phyloP scores from a whole-genome alignment of 2,113 vertebrate species.

The Pangasianodon hypophthalmus region DNA sequence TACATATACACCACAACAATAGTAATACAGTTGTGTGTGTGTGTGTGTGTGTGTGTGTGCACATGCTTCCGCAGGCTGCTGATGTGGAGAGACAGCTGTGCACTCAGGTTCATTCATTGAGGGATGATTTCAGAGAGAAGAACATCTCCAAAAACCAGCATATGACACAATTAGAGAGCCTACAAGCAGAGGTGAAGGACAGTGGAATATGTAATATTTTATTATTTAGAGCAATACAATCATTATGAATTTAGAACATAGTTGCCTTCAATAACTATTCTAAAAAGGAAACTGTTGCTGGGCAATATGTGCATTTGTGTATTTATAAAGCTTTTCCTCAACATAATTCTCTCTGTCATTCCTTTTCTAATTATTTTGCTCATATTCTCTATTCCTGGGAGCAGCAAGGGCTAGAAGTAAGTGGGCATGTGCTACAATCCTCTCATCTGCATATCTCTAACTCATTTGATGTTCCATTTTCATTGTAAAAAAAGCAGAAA shows the following conservation, averaged over 20 bases:
- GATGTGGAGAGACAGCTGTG: conserved; percentile 94
- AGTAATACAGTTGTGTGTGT: background rate
- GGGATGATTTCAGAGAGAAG: conserved; percentile 94
- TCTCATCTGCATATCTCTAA: conserved; percentile 65
- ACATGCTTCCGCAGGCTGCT: conserved; percentile 78
- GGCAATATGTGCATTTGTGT: background rate
- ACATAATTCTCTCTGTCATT: conserved; percentile 49
- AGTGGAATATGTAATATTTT: background rate
- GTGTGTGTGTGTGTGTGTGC: conserved; percentile 17
- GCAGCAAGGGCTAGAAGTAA: conserved; percentile 99
- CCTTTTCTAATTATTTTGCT: conserved; percentile 55
- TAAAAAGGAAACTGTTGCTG: background rate
- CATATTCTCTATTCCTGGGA: conserved; percentile 67
- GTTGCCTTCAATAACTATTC: background rate
- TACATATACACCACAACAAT: background rate
- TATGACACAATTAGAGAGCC: conserved; percentile 88
- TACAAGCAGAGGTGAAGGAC: conserved; percentile 89
- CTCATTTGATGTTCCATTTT: conserved; percentile 55
- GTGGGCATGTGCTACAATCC: conserved; percentile 64
- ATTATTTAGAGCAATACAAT: background rate
- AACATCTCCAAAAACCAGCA: conserved; percentile 91
- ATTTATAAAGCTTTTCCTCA: background rate
- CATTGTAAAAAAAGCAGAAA: background rate
- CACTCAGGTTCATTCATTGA: conserved; percentile 91
- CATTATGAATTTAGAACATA: background rate